These are phyloP conservation scores for Phlogophora meticulosa DNA, from an alignment of 2,888 invertebrate genomes.

Conservation along the genomic window DNA sequence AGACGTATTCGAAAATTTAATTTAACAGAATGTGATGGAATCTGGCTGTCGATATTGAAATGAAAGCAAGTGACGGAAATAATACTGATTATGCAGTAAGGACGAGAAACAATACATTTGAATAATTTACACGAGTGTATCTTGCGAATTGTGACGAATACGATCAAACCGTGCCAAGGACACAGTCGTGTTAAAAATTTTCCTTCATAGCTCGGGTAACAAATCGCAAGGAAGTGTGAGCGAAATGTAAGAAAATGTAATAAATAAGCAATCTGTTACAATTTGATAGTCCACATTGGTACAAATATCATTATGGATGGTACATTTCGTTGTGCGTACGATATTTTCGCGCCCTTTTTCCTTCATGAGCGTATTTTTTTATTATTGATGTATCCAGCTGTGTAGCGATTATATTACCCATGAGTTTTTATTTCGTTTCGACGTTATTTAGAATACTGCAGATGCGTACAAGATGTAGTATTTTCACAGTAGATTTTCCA, in stretches of 20 bases:
- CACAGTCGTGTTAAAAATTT: constrained; percentile 7
- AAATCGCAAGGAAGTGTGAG: constrained; percentile 28
- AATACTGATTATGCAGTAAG: background rate
- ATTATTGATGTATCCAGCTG: constrained; percentile 17
- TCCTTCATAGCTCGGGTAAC: constrained; percentile 7
- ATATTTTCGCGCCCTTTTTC: constrained; percentile 38
- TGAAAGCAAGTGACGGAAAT: constrained; percentile 8
- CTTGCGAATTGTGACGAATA: background rate
- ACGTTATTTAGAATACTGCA: background rate
- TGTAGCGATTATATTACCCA: constrained; percentile 11
- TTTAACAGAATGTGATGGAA: constrained; percentile 33
- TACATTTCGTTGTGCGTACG: constrained; percentile 46
- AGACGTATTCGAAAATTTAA: constrained; percentile 52
- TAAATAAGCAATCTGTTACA: constrained; percentile 63
- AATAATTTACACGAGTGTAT: background rate
- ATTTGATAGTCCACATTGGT: constrained; percentile 62
- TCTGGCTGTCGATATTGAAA: background rate
- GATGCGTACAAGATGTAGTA: background rate
- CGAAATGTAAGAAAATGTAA: constrained; percentile 54
- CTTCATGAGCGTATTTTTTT: constrained; percentile 26
- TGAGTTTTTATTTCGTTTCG: constrained; percentile 38
- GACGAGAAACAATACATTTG: background rate
- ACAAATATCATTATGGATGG: constrained; percentile 62
- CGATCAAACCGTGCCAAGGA: background rate
- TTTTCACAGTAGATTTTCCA: background rate